Evolutionary conservation across 1,140 invertebrate species (phyloP), one percentile per base, ranked within the genome.

Genomic region (Mycetomoellerius zeteki): DNA sequence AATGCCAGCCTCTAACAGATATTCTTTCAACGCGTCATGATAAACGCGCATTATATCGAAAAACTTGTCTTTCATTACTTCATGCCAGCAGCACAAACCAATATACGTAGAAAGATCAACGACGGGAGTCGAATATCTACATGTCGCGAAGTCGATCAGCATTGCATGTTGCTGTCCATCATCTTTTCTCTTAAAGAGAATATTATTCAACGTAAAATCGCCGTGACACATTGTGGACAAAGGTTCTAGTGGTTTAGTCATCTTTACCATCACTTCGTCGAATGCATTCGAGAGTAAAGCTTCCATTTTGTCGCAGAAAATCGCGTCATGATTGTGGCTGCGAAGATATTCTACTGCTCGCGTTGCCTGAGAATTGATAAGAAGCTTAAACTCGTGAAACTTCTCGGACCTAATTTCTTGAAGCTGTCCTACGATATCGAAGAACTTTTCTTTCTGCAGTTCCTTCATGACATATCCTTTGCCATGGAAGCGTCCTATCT

Each of bases 71-170:
- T 52, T 65, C 27, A 54, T 90, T 12, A 89, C 10, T 0, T 90
- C 76, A 0, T 50, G 77, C 1, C 91, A 85, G 2, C 92, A 93
- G 50, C 90, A 92, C 7, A 96, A 64, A 76, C 92, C 95, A 0
- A 96, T 24, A 47, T 94, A 95, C 21, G 94, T 94, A 0, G 94
- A 92, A 3, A 96, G 58, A 43, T 96, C 96, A 5, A 94, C 85
- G 0, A 91, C 89, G 0, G 95, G 95, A 6, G 94, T 94, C 0
- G 91, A 85, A 67, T 95, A 95, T 19, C 60, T 73, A 0, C 93
- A 47, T n/a, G 91, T 62, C 5, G 94, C 95, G 19, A 95, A 94
- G 80, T 96, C 96, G 14, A 96, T 87, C 2, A 96, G 72, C 77
- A 93, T 93, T 0, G 93, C 88, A 16, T 87, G 88, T 0, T 92